A percentile compares a stretch with the other conserved stretches of the same genome.
Evolutionary conservation across 2,797 vertebrate genomes (phyloP).

Genomic region (Pitangus sulphuratus): DNA sequence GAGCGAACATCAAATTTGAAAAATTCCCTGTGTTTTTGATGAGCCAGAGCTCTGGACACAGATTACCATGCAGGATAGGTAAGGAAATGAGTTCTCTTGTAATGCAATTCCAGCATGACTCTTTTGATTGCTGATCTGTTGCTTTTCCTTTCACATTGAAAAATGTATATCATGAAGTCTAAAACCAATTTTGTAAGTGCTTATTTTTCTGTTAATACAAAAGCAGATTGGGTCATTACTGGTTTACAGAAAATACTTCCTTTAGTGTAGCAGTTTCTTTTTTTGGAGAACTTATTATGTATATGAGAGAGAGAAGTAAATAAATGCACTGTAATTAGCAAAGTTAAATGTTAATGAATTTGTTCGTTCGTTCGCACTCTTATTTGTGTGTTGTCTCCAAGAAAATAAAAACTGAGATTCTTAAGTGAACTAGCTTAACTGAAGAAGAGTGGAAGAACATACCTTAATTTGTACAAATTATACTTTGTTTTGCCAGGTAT

Average conservation of each 20-base stretch:
- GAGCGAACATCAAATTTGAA: background rate
- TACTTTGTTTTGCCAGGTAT: background rate
- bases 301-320: background rate
- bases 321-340: background rate
- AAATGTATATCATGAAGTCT: background rate
- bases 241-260: background rate
- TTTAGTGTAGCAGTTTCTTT: background rate
- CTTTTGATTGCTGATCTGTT: background rate
- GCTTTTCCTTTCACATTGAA: background rate
- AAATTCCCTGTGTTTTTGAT: background rate
- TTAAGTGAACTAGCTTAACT: background rate
- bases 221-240: background rate
- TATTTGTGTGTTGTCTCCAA: background rate
- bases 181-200: background rate
- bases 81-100: background rate
- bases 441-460: background rate
- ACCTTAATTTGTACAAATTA: background rate
- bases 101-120: fast-evolving
- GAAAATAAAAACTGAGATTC: background rate
- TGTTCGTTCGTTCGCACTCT: background rate
- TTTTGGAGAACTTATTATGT: background rate
- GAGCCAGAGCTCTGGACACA: background rate
- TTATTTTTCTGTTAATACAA: background rate
- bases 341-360: background rate
- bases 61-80: background rate